Base-by-base conservation (phyloP, 1,140 invertebrate species). In the Episyrphus balteatus region DNA sequence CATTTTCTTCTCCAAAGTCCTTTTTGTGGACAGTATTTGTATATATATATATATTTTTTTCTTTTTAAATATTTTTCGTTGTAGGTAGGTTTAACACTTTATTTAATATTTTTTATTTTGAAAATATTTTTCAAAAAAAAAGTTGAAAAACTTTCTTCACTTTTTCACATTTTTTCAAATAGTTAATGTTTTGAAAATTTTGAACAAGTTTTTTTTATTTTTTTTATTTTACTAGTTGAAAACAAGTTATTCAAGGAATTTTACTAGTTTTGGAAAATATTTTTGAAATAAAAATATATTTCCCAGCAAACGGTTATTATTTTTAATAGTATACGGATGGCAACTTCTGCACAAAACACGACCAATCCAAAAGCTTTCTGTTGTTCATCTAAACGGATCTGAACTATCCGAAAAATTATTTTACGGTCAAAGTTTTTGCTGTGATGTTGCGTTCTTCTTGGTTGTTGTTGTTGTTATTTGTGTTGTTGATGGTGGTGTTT, bases 321-420 rank as follows among this genome's bases (percentile, higher is more conserved):
- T 26, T 26, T 26, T 26, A 8, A 26, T n/a, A n/a, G n/a, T n/a
- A 26, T 5, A 26, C 21, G 21, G 21, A 26, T 26, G 21, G 21
- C 21, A 26, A 26, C 21, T 26, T 26, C 21, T 26, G 50, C 40
- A 46, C 48, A 32, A 47, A 50, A 53, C 62, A 66, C 62, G 62
- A 65, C 62, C 62, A 66, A 65, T 65, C 54, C 58, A 60, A 62
- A 61, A 65, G 62, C 62, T 62, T 59, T 61, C 62, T 66, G 62
- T 62, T 66, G 58, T 66, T 66, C 62, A 66, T 66, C 62, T 66
- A 66, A 66, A 66, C 60, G 60, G 60, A 59, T 66, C 62, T 59
- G 57, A 61, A 65, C 58, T 61, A 65, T 66, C 59, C 52, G 54
- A 61, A 62, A 59, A 58, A 59, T 61, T 62, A 59, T 65, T 62